phyloP scores from a whole-genome alignment of 2,113 vertebrate species.

The Alligator mississippiensis region DNA sequence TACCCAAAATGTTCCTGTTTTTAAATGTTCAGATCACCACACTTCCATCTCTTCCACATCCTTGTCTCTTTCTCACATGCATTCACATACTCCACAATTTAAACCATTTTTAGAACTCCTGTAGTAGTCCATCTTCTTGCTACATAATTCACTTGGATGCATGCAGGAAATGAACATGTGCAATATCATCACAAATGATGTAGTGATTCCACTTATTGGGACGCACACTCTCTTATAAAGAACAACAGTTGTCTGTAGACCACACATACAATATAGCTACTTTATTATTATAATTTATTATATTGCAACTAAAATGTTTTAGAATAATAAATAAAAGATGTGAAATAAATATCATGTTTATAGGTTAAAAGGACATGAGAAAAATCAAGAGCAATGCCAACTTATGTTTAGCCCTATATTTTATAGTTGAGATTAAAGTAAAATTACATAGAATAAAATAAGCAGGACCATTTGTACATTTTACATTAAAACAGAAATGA shows the following conservation, averaged over 20 bases:
- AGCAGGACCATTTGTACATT: too few species aligned
- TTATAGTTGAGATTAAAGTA: not conserved
- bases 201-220: not conserved
- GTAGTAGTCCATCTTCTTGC: not conserved
- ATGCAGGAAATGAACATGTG: slow-evolving; percentile 1
- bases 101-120: not conserved
- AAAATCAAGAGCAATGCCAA: not conserved
- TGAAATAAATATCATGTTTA: not conserved
- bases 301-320: not conserved
- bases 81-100: fast-evolving
- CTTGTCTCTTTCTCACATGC: not conserved
- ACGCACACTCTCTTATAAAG: not conserved
- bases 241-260: not conserved
- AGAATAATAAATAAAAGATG: not conserved
- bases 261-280: not conserved
- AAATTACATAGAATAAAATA: not conserved
- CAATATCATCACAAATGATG: not conserved
- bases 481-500: too few species aligned
- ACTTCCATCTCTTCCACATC: not conserved
- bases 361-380: not conserved
- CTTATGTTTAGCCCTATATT: not conserved
- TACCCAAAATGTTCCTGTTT: not conserved
- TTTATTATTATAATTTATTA: not conserved
- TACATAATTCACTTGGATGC: not conserved
- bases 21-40: not conserved